Base-by-base conservation (phyloP, 37 sponge, comb jelly and placozoan genomes). In the Lycopodina hypogea region DNA sequence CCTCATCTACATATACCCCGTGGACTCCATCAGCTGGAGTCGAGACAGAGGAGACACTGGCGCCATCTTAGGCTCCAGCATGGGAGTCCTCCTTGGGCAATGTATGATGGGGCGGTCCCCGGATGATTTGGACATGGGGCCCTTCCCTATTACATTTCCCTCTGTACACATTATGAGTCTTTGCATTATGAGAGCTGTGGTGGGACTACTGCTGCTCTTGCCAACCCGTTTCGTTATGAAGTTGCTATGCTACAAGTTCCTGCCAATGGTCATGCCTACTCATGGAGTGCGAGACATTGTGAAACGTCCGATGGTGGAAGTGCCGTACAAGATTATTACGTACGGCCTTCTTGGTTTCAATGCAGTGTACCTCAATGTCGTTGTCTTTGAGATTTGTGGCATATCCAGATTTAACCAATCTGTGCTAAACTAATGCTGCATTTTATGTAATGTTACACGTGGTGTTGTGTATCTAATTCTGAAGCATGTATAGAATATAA, bases 11-110 rank as follows among this genome's bases (percentile, higher is more conserved):
- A 82, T 93, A 28, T 96, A 96, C 68, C 97, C 97, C 0, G 85
- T 85, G 59, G 86, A 90, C 36, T 61, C 78, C 21, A 36, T 85
- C 21, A 56, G 52, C 21, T 96, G 97, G 97, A 82, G 86, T 35
- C 80, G 74, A 80, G 94, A 91, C 58, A 76, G 96, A 77, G 97
- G 97, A 17, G 97, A 96, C 78, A 96, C 95, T 32, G 86, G 76
- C 0, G 92, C 90, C 63, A 96, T 96, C 14, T 40, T 93, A 42
- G 92, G 92, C 1, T 61, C 65, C 4, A 80, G 78, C 1, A 1
- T 82, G 18, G 95, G 95, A 17, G 51, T 88, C 2, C 34, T 73
- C 1, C 24, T 78, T 0, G 92, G 81, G 22, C 69, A 62, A 60
- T 59, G 51, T 68, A 18, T 78, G 4, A 39, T 83, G 30, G 89